Base-by-base conservation (phyloP, 1,140 invertebrate species). In the Papilio polyxenes region DNA sequence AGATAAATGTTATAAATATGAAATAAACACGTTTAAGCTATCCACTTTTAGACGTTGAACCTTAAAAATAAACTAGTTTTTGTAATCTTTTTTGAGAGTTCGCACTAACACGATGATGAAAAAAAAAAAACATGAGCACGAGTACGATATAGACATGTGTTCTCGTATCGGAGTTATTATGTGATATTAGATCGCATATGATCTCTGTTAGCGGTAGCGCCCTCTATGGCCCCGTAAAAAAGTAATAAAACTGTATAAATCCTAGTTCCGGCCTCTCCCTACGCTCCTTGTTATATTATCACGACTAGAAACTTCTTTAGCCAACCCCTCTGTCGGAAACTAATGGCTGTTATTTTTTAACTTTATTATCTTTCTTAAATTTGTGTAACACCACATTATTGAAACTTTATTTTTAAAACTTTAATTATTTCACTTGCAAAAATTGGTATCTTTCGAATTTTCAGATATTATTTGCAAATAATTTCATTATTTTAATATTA, bases 231-330 rank as follows among this genome's bases (percentile, higher is more conserved):
- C 85, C 86, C 91, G 91, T 92, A 92, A 92, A 93, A 93, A 92
- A 91, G 92, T 92, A 93, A 93, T 93, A 93, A 93, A 93, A 86
- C 84, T 80, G 86, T 91, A 93, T 93, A 93, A 93, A 93, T 93
- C 92, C 90, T 81, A 20, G 69, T 78, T 86, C 86, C 85, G 80
- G 81, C 53, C 80, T 86, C 87, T 83, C 85, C 85, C 83, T 89
- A 86, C 87, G 84, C 88, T 85, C 81, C 87, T 85, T 84, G 84
- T 89, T 88, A 91, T 90, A 88, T 92, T 90, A 91, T 92, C 89
- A 92, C 90, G 88, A 92, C 90, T 86, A 90, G 78, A 37, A 62
- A 31, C 59, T 23, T 56, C 44, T 40, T 15, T 13, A 62, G 20
- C 65, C 65, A 37, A 31, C 65, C 65, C 31, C 62, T 31, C 31